These are phyloP conservation scores for Microctonus hyperodae DNA, from an alignment of 2,888 invertebrate species.

Conservation along the genomic window DNA sequence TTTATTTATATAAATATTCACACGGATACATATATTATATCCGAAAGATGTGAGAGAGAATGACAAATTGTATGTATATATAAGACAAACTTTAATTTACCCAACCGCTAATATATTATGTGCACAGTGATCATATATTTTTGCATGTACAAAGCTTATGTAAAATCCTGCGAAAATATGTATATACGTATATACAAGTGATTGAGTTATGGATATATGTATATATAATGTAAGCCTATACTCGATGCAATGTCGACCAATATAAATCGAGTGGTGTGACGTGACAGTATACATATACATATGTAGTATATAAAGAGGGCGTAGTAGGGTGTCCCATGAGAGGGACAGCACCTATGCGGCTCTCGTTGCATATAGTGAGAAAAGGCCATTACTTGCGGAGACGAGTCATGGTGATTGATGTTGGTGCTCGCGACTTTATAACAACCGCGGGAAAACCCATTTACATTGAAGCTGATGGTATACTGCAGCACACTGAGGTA, in stretches of 20 bases:
- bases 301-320: no score
- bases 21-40: no score
- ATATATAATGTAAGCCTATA: neutral
- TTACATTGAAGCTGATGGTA: conserved; percentile 13
- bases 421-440: conserved; percentile 20
- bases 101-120: neutral
- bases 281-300: conserved; percentile 12
- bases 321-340: no score
- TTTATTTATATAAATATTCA: no score
- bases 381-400: conserved; percentile 20
- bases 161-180: neutral
- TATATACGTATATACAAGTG: neutral
- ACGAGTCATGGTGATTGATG: conserved; percentile 25
- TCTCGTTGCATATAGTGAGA: conserved; percentile 11
- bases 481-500: neutral
- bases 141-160: neutral
- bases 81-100: neutral
- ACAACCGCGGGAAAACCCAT: conserved; percentile 21
- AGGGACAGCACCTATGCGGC: no score
- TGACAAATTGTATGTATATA: neutral
- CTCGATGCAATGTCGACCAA: conserved; percentile 3
- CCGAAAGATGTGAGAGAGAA: no score
- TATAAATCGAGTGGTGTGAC: conserved; percentile 22
- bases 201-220: neutral
- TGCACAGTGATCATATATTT: neutral